Evolutionary conservation across 2,888 invertebrate species (phyloP).

Genomic region (Spodoptera exigua): DNA sequence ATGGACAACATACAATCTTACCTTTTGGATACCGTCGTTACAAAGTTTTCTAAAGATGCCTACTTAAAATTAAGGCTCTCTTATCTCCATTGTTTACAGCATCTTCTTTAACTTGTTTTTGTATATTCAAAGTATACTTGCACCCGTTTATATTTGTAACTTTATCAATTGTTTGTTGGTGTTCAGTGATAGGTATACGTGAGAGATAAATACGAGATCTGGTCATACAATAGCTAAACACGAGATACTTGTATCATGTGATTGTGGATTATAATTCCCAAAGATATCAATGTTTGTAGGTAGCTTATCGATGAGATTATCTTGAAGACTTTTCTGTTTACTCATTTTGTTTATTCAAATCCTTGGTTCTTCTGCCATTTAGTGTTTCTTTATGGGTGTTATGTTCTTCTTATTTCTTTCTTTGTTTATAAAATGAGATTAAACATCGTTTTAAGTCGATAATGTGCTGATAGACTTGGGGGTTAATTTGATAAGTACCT

Average conservation of each 20-base stretch:
- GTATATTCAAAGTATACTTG: conserved; percentile 11
- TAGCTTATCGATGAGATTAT: conserved; percentile 41
- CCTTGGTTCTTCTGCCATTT: conserved; percentile 3
- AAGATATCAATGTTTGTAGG: conserved; percentile 31
- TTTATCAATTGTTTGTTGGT: conserved; percentile 3
- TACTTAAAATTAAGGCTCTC: no score
- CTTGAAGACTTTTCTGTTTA: conserved; percentile 24
- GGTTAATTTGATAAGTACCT: no score
- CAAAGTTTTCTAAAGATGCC: no score
- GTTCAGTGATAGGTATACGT: conserved; percentile 1
- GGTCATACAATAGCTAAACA: conserved; percentile 18
- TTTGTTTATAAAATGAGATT: no score
- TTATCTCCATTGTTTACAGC: conserved; percentile 9
- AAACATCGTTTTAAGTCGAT: no score
- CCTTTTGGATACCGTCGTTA: no score
- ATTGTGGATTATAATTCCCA: conserved; percentile 32
- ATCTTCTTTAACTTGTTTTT: conserved; percentile 10
- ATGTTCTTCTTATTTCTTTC: no score
- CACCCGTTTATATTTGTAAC: conserved; percentile 22
- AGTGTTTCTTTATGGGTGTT: background rate
- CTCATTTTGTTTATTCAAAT: conserved; percentile 11
- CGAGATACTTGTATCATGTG: conserved; percentile 40
- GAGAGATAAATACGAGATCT: conserved; percentile 29
- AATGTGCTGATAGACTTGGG: no score
- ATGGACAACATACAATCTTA: background rate